Percentiles rank a stretch among this genome's conserved stretches.
phyloP scores from a whole-genome alignment of 2,797 vertebrate genomes.

The Poeciliopsis gracilis region DNA sequence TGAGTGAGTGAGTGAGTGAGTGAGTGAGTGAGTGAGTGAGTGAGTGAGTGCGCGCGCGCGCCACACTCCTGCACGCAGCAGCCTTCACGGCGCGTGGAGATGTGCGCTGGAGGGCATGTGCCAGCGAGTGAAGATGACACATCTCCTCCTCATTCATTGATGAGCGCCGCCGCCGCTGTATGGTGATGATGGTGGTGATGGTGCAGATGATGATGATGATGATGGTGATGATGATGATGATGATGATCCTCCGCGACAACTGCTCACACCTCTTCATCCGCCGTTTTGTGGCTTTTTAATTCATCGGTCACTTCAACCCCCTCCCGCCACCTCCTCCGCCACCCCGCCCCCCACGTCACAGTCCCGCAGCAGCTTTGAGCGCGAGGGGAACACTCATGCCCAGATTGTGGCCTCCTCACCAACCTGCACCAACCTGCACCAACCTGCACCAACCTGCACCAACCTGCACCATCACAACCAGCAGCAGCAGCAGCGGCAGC shows the following conservation, averaged over 20 bases:
- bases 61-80: not conserved
- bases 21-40: no score
- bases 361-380: not conserved
- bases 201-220: not conserved
- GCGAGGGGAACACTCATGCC: slow-evolving; percentile 17
- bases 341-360: not conserved
- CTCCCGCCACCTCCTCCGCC: rapidly evolving
- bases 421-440: slow-evolving; percentile 2
- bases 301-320: slow-evolving; percentile 32
- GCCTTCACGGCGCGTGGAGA: slow-evolving; percentile 11
- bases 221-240: not conserved
- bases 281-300: slow-evolving; percentile 48
- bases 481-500: slow-evolving; percentile 13
- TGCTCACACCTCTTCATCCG: slow-evolving; percentile 1
- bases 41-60: not conserved
- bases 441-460: no score
- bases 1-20: no score
- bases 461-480: slow-evolving; percentile 10
- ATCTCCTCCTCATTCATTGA: slow-evolving; percentile 62
- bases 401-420: slow-evolving; percentile 52
- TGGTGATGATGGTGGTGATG: not conserved
- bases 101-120: slow-evolving; percentile 48
- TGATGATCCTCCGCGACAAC: slow-evolving; percentile 27
- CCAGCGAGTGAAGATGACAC: slow-evolving; percentile 53
- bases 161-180: slow-evolving; percentile 42